These are phyloP conservation scores for Brachynemurus nebulosus DNA, from an alignment of 2,888 invertebrate genomes.

Conservation along the genomic window DNA sequence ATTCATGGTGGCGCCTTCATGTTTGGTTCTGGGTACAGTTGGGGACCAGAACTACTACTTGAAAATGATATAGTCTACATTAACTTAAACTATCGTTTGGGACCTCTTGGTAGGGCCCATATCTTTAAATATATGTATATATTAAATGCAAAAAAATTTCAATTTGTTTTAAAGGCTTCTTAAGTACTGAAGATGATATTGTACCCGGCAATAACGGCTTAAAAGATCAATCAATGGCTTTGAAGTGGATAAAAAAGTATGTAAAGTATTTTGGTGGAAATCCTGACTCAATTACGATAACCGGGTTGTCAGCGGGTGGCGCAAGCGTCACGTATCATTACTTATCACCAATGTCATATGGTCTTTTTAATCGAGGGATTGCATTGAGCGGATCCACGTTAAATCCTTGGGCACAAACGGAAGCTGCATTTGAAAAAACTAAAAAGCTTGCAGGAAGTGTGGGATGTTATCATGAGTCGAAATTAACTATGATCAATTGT, in stretches of 20 bases:
- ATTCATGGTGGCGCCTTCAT: conserved; percentile 28
- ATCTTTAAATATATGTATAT: not conserved
- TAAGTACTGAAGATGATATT: conserved; percentile 27
- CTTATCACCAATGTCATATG: conserved; percentile 30
- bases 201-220: conserved; percentile 29
- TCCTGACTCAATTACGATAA: conserved; percentile 27
- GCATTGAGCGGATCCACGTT: conserved; percentile 45
- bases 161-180: conserved; percentile 22
- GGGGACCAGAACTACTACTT: conserved; percentile 23
- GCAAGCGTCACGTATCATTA: conserved; percentile 29
- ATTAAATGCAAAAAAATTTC: not conserved
- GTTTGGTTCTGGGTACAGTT: conserved; percentile 21
- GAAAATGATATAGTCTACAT: conserved; percentile 23
- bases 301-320: conserved; percentile 28
- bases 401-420: conserved; percentile 45
- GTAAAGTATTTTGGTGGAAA: conserved; percentile 28
- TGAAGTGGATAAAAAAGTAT: conserved; percentile 28
- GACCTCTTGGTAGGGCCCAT: conserved; percentile 14
- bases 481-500: conserved; percentile 41
- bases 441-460: conserved; percentile 38
- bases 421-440: conserved; percentile 38
- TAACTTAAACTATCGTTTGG: conserved; percentile 12
- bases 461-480: conserved; percentile 41
- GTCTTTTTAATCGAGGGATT: conserved; percentile 46
- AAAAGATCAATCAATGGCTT: conserved; percentile 28